Conservation (phyloP, 1,140 invertebrate genomes). For the Diploscapter pachys region DNA sequence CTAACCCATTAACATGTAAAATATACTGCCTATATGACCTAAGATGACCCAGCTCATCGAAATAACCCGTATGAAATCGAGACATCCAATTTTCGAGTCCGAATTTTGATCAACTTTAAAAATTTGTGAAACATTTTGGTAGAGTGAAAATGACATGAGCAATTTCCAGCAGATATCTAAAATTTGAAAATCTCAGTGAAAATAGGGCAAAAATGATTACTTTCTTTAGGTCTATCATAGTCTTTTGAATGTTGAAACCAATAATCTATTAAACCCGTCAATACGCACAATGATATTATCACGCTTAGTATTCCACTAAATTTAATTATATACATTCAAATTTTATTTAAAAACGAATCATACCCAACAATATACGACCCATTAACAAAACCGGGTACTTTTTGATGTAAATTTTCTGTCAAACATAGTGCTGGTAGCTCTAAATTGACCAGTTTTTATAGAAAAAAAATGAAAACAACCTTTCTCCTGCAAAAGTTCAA, state of each 20-base stretch:
- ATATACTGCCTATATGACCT: background rate
- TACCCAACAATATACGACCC: slow-evolving; percentile 7
- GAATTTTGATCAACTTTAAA: slow-evolving; percentile 1
- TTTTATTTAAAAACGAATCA: background rate
- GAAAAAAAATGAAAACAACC: no score
- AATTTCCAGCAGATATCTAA: background rate
- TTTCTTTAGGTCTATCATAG: background rate
- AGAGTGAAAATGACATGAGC: background rate
- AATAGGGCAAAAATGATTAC: background rate
- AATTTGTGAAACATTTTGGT: background rate
- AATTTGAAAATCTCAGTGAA: background rate
- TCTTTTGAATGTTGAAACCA: background rate
- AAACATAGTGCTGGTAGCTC: no score
- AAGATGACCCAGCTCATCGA: slow-evolving; percentile 6
- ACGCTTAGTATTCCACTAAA: background rate
- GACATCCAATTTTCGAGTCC: background rate
- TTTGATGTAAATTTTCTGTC: background rate
- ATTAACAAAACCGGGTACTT: background rate
- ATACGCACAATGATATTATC: background rate
- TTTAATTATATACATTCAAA: background rate
- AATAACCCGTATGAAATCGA: background rate
- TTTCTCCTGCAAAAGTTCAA: no score
- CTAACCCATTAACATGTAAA: background rate
- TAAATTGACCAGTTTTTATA: no score
- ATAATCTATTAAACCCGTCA: background rate